phyloP scores from a whole-genome alignment of 2,797 vertebrate genomes.

The Heterohyrax brucei region DNA sequence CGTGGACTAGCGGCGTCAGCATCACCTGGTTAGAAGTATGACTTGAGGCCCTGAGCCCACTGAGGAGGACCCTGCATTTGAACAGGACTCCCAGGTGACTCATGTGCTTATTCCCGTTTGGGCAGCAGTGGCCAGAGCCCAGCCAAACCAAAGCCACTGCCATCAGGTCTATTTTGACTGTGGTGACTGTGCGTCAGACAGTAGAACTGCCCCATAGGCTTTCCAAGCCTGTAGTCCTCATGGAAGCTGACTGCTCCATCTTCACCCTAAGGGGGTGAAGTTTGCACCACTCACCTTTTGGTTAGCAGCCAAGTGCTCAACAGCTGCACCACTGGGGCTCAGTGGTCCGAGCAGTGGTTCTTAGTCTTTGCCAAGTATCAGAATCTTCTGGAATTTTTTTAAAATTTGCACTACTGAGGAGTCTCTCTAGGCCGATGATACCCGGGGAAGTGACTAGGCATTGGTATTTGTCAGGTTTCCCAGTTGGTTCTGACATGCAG shows the following conservation, averaged over 20 bases:
- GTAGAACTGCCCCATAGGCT: no score
- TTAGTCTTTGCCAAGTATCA: neutral
- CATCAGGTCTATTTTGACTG: no score
- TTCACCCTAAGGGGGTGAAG: no score
- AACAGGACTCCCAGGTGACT: neutral
- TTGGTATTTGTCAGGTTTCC: neutral
- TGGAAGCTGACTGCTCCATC: no score
- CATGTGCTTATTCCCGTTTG: neutral
- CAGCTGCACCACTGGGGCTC: no score
- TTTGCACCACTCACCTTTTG: no score
- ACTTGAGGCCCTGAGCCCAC: neutral
- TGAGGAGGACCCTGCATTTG: neutral
- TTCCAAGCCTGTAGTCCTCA: no score
- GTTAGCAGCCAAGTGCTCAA: no score
- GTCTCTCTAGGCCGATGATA: neutral
- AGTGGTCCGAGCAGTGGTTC: neutral
- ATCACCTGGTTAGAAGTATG: neutral
- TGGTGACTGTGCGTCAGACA: no score
- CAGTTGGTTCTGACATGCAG: neutral
- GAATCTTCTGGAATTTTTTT: neutral
- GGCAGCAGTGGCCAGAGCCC: neutral
- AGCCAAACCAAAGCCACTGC: no score
- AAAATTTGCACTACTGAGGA: neutral
- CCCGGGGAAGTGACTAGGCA: neutral
- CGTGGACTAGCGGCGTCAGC: rapidly evolving